Evolutionary conservation across 2,113 vertebrate species (phyloP), one percentile per base, ranked within the genome.

Genomic region (Tragelaphus scriptus): DNA sequence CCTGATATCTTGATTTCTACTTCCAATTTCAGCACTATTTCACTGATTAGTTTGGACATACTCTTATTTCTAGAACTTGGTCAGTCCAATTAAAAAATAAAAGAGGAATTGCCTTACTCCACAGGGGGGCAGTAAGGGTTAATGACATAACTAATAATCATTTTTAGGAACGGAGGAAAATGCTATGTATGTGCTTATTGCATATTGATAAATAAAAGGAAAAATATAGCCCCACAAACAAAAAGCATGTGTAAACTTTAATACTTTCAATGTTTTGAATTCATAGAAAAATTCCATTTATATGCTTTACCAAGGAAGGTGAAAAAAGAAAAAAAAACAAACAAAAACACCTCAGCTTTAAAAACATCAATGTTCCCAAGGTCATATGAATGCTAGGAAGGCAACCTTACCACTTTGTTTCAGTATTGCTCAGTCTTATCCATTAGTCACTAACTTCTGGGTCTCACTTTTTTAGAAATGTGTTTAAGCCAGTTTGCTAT

Each of bases 111-210:
- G 16, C 19, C 25, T 71, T 44, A 55, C 26, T 85, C 32, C 86
- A 93, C 36, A 65, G 58, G 36, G 28, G 55, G 53, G 15, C 55
- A 96, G 59, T 61, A 88, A 94, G 90, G 44, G 32, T 92, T 94
- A 93, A 90, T 75, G 28, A 97, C 59, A 90, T 58, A 90, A 61
- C 2, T 85, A 32, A 95, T 36, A 86, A 68, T 79, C 91, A 97
- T 92, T 63, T 63, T 63, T 82, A 82, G 65, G 5, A 88, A 95
- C 21, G 12, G 19, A 47, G 16, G 75, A 86, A 84, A 79, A 53
- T 89, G 19, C 28, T 71, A 9, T 61, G 2, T 12, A 32, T 90
- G 32, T 53, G 17, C 23, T 71, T 82, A 95, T 40, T 75, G 30
- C n/a, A 61, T 55, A 91, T n/a, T 30, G 23, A 77, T 44, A 93